Evolutionary conservation across 2,888 invertebrate species (phyloP).

Genomic region (Ecliptopera silaceata): DNA sequence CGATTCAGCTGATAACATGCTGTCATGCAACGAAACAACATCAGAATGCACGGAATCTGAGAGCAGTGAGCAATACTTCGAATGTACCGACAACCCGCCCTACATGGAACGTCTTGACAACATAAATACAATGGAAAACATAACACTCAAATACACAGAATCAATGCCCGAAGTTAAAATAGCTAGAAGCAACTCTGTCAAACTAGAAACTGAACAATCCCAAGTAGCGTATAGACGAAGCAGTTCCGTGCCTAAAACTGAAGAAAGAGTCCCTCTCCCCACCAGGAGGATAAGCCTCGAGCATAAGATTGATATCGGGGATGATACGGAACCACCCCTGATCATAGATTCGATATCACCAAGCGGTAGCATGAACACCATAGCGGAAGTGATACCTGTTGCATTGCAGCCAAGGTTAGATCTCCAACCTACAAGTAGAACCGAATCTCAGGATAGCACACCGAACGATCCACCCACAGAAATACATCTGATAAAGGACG

Average conservation of each 20-base stretch:
- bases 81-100: slow-evolving; percentile 70
- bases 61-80: slow-evolving; percentile 78
- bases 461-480: slow-evolving; percentile 77
- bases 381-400: slow-evolving; percentile 74
- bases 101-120: slow-evolving; percentile 65
- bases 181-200: slow-evolving; percentile 56
- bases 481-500: slow-evolving; percentile 69
- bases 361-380: slow-evolving; percentile 73
- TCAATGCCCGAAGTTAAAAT: slow-evolving; percentile 55
- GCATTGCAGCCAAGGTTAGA: slow-evolving; percentile 68
- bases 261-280: slow-evolving; percentile 63
- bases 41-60: slow-evolving; percentile 81
- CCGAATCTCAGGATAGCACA: slow-evolving; percentile 71
- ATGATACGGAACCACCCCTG: slow-evolving; percentile 77
- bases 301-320: slow-evolving; percentile 78
- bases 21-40: slow-evolving; percentile 77
- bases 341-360: slow-evolving; percentile 77
- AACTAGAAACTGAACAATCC: slow-evolving; percentile 66
- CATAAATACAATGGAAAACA: slow-evolving; percentile 50
- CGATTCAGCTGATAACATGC: slow-evolving; percentile 78
- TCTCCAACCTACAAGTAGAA: slow-evolving; percentile 57
- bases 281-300: slow-evolving; percentile 72
- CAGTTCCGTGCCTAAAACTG: slow-evolving; percentile 72
- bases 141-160: slow-evolving; percentile 61
- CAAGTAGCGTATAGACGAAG: slow-evolving; percentile 75